A percentile compares a stretch with the other conserved stretches of the same genome.
These are phyloP conservation scores for Hetaerina americana DNA, from an alignment of 1,140 invertebrate species.

Conservation along the genomic window DNA sequence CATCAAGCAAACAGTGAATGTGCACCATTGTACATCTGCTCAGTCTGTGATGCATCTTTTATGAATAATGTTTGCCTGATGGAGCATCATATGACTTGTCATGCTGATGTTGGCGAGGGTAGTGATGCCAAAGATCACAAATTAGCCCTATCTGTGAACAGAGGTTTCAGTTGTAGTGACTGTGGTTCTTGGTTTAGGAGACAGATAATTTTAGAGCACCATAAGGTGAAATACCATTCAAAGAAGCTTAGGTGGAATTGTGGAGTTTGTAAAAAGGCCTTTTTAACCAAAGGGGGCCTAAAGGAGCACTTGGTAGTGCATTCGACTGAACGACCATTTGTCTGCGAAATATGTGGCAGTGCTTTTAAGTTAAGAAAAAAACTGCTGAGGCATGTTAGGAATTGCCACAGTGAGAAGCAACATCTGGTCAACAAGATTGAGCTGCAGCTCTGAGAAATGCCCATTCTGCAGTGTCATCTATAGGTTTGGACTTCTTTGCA, in stretches of 20 bases:
- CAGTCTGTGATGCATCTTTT: background rate
- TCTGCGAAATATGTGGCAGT: conserved; percentile 76
- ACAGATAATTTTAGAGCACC: background rate
- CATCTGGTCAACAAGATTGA: too few species aligned
- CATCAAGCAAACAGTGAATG: background rate
- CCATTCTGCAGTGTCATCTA: too few species aligned
- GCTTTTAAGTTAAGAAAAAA: conserved; percentile 31
- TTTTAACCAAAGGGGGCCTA: conserved; percentile 27
- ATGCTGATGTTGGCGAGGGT: background rate
- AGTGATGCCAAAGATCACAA: background rate
- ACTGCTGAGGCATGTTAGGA: background rate
- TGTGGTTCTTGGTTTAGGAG: background rate
- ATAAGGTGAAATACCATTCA: background rate
- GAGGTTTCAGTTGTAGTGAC: background rate
- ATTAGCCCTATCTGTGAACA: background rate
- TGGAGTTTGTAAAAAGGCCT: background rate
- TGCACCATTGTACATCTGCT: background rate
- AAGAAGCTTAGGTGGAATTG: background rate
- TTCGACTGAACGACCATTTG: conserved; percentile 62
- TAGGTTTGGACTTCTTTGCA: too few species aligned
- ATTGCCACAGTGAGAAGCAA: background rate
- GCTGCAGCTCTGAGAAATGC: too few species aligned
- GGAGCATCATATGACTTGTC: background rate
- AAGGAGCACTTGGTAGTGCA: conserved; percentile 76
- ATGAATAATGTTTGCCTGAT: background rate